phyloP scores from a whole-genome alignment of 1,140 invertebrate species.

The Philaenus spumarius region DNA sequence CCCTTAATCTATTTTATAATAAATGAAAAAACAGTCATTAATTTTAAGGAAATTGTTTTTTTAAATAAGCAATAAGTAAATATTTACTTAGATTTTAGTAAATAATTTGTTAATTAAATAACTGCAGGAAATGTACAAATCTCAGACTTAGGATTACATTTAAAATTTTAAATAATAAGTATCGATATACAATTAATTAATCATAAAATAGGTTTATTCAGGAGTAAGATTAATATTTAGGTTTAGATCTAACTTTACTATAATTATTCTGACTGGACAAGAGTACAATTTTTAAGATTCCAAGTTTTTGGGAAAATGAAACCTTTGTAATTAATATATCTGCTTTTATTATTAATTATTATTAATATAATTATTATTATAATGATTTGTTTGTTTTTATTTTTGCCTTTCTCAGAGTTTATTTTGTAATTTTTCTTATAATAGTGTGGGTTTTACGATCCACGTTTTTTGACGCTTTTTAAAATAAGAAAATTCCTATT shows the following conservation, averaged over 20 bases:
- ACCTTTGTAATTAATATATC: conserved; percentile 20
- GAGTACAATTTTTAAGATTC: conserved; percentile 30
- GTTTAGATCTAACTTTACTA: conserved; percentile 26
- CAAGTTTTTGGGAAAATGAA: conserved; percentile 24
- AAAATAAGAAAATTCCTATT: conserved; percentile 43
- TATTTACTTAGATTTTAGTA: conserved; percentile 28
- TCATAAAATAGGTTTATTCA: conserved; percentile 31
- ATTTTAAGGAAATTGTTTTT: conserved; percentile 33
- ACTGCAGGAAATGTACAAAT: conserved; percentile 31
- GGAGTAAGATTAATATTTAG: conserved; percentile 30
- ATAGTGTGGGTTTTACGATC: conserved; percentile 23
- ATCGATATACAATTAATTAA: conserved; percentile 21
- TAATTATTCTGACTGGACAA: conserved; percentile 26
- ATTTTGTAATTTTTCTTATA: conserved; percentile 29
- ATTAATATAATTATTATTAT: conserved; percentile 12
- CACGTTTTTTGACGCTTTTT: conserved; percentile 28
- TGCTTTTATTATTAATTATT: neutral
- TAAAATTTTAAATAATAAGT: conserved; percentile 26
- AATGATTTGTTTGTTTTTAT: conserved; percentile 20
- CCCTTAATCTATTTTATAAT: conserved; percentile 18
- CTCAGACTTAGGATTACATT: conserved; percentile 27
- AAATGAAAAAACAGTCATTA: conserved; percentile 27
- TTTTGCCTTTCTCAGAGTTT: conserved; percentile 30
- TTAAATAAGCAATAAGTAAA: conserved; percentile 30
- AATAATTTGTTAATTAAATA: conserved; percentile 14